Base-by-base conservation (phyloP, 2,888 invertebrate species). In the Andrena hattorfiana region DNA sequence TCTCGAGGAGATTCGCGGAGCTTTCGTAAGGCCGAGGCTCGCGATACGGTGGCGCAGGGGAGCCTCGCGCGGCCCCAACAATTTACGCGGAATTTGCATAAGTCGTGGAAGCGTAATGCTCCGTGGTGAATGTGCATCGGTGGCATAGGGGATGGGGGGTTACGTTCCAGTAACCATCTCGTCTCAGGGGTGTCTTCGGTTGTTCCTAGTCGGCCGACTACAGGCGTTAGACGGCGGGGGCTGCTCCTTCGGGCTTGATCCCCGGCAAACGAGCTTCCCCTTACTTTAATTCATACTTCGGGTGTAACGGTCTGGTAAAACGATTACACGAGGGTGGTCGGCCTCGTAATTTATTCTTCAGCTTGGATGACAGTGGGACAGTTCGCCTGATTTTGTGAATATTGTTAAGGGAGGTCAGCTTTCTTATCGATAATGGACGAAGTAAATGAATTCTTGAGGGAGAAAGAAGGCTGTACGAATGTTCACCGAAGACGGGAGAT, bases 31-130 rank as follows among this genome's bases (percentile, higher is more conserved):
- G 71, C 66, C 76, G 78, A 83, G 79, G 72, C 82, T 82, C 75
- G 88, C 78, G 82, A 86, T 79, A 72, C 70, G 63, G 75, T 67
- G 76, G 76, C 77, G 30, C 60, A 69, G 54, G 49, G 63, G 75
- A 70, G 70, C 78, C 77, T 35, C 56, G 81, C 78, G 84, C 85
- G 51, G 66, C 51, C 68, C 81, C 86, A 84, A 87, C 89, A 90
- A 91, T 90, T 91, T 90, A 90, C 90, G 77, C 83, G 67, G 81
- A 90, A 90, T 90, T 91, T 90, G 88, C 90, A 90, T 88, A 90
- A 86, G 85, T 79, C 86, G 84, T 87, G 86, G 85, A 85, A 87
- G 85, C 87, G 85, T 89, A 87, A 90, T 88, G 86, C 82, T 84
- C 79, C 83, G 76, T 79, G 76, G 79, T 79, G 64, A 70, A 72